Evolutionary conservation across 2,888 invertebrate genomes (phyloP), one percentile per base, ranked within the genome.

Genomic region (Pseudoips prasinana): DNA sequence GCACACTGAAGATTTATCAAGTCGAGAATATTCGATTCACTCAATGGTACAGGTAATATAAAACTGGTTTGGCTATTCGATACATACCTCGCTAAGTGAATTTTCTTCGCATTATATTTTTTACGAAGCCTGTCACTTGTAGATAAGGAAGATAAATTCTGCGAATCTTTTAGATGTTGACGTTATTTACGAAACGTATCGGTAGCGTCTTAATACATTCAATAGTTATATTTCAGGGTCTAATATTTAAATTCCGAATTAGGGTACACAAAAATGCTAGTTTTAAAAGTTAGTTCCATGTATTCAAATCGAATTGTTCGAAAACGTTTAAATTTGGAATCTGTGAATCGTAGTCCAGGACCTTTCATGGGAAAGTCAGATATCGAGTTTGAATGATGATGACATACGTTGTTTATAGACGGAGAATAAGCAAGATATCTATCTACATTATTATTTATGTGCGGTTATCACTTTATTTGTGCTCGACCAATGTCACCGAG

Each of bases 401-500:
- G 58, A 60, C 50, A 61, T 56, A 48, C 31, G 52, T 58, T 61
- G 59, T 61, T 61, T 66, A 63, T 61, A 59, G 50, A 34, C 48
- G 29, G 47, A 45, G 55, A 42, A 34, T 51, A 54, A 47, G 51
- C 41, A 46, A 62, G 63, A 68, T 70, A 63, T 54, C 34, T 66
- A 63, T 64, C 63, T 65, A 67, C 63, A 53, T 73, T 72, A 66
- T 60, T 77, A 75, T 77, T 74, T 76, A 74, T 82, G 62, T 70
- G 62, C 66, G 60, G 67, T 83, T 87, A 87, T 85, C 86, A 73
- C 66, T 72, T 59, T 82, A 78, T 87, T 86, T 85, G 81, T 79
- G 73, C 73, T 75, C 65, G 66, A 73, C 87, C 88, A 88, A 88
- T 88, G 88, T 88, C 88, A 87, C 83, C 74, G 84, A 85, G 82